Percentiles rank a stretch among this genome's conserved stretches.
Conservation (phyloP, 1,140 invertebrate species). For the Tyrophagus putrescentiae region DNA sequence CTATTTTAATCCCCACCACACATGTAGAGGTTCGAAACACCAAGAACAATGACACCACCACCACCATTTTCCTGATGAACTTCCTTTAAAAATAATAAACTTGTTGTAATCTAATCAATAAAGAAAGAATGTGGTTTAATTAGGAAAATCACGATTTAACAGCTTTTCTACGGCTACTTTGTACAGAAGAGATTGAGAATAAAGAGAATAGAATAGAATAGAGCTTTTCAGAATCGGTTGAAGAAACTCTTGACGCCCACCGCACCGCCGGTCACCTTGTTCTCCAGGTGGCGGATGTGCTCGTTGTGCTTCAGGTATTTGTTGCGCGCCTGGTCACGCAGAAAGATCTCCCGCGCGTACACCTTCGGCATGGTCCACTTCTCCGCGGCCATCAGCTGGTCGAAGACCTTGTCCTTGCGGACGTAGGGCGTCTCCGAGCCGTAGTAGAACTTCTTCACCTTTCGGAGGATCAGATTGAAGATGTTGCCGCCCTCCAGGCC, state of each 20-base stretch:
- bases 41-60: too few relatives aligned
- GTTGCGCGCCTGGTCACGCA: neutral
- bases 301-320: constrained; percentile 1
- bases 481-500: too few relatives aligned
- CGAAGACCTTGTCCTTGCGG: neutral
- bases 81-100: too few relatives aligned
- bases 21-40: too few relatives aligned
- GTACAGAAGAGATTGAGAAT: too few relatives aligned
- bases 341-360: neutral
- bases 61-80: too few relatives aligned
- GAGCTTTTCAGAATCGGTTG: constrained; percentile 6
- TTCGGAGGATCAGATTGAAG: neutral
- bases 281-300: constrained; percentile 4
- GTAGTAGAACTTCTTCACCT: neutral
- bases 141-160: too few relatives aligned
- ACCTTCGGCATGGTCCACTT: neutral
- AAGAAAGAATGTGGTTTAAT: too few relatives aligned
- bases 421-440: neutral
- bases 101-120: too few relatives aligned
- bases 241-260: neutral
- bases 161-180: too few relatives aligned
- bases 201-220: too few relatives aligned
- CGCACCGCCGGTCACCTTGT: neutral
- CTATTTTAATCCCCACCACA: too few relatives aligned
- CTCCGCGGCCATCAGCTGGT: neutral